Evolutionary conservation across 2,113 vertebrate genomes (phyloP), one percentile per base, ranked within the genome.

Genomic region (Ramphastos sulfuratus): DNA sequence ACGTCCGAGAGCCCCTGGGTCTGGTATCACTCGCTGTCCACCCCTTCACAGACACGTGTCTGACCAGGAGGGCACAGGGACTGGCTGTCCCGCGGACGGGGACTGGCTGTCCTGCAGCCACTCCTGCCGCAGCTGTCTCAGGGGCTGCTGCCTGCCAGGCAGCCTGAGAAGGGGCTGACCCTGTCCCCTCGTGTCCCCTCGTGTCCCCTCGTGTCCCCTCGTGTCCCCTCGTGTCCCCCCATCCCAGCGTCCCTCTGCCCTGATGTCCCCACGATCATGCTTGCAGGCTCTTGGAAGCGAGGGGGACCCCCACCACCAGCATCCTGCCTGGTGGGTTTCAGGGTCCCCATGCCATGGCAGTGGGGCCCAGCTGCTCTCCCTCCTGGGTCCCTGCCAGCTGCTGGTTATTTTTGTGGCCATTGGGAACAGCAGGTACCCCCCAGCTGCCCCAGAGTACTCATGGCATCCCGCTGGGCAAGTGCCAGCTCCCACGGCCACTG

Each of bases 11-110:
- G 90, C 63, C 75, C 4, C 4, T 7, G 75, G 83, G 91, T 94
- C 91, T 37, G 48, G 83, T 94, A 91, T 96, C 95, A 81, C 86
- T 67, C 54, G 6, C 83, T 6, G 35, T 46, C 64, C 83, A 69
- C 12, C 63, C 77, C 35, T 42, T 61, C 71, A 4, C 79, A 37
- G 85, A 48, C 93, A 96, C 81, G 81, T 96, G 91, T 84, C 63
- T 7, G 2, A 14, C 15, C 2, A 4, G 58, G 50, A 35, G 33
- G 39, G 77, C 69, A 55, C 75, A 30, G 70, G 93, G 88, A 93
- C 88, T 37, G 65, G 63, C 59, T 67, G 92, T 91, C 48, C 90
- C 71, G 77, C 67, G 67, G 3, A 50, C 5, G 0, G 50, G 73
- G 28, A 88, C 67, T 31, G 59, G 7, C 21, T 88, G 89, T 93